phyloP scores from a whole-genome alignment of 2,797 vertebrate genomes.

The Craterocephalus amniculus region DNA sequence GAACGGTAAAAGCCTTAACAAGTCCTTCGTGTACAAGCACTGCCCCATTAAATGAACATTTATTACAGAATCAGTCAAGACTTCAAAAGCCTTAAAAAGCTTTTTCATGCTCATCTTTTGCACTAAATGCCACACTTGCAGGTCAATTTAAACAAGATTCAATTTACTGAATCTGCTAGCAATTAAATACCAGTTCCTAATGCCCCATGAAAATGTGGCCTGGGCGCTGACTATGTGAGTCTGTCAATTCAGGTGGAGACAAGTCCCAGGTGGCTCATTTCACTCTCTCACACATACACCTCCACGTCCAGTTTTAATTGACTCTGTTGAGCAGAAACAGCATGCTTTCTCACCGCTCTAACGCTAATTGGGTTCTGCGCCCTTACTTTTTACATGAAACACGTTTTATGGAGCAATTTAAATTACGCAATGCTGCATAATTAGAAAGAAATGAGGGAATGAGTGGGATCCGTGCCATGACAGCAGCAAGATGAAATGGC shows the following conservation, averaged over 20 bases:
- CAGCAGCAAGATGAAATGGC: conserved; percentile 49
- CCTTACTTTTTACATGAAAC: conserved; percentile 79
- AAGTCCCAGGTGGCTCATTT: conserved; percentile 71
- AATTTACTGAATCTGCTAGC: conserved; percentile 72
- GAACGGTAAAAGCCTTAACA: not conserved
- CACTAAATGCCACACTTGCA: conserved; percentile 57
- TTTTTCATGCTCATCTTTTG: conserved; percentile 37
- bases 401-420: conserved; percentile 77
- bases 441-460: conserved; percentile 70
- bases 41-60: not conserved
- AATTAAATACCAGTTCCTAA: conserved; percentile 72
- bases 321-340: conserved; percentile 76
- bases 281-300: conserved; percentile 36
- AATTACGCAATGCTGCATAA: conserved; percentile 66
- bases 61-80: not conserved
- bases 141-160: conserved; percentile 71
- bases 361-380: conserved; percentile 79
- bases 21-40: not conserved
- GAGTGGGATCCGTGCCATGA: conserved; percentile 59
- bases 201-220: conserved; percentile 64
- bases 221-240: conserved; percentile 39
- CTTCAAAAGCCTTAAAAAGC: conserved; percentile 24
- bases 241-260: conserved; percentile 69
- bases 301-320: conserved; percentile 71
- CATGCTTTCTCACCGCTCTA: conserved; percentile 70